Percentiles rank a stretch among this genome's conserved stretches.
These are phyloP conservation scores for Nasua narica DNA, from an alignment of 2,797 vertebrate genomes.

Conservation along the genomic window DNA sequence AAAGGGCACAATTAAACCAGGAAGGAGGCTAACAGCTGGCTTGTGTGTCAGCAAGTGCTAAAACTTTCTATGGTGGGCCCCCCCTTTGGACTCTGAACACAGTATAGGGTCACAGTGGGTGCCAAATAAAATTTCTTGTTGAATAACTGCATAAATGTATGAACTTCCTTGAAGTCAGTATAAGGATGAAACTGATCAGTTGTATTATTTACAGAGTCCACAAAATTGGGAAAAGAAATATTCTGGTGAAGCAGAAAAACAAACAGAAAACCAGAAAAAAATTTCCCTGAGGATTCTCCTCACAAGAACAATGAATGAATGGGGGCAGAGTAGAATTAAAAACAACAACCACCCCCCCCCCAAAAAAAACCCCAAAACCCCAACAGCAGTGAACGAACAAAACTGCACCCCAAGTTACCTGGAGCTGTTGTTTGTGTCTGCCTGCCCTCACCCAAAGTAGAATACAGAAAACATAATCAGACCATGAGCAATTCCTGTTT, in stretches of 20 bases:
- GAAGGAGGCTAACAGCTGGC: background rate
- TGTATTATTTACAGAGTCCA: background rate
- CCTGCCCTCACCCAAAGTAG: too few relatives aligned
- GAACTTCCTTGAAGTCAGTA: background rate
- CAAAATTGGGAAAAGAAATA: background rate
- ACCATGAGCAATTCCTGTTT: background rate
- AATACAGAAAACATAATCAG: background rate
- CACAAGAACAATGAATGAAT: background rate
- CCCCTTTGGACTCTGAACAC: background rate
- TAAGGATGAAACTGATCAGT: background rate
- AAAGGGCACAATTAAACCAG: background rate
- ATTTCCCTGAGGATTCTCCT: background rate
- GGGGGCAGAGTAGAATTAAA: background rate
- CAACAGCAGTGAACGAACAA: background rate
- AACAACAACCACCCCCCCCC: too few relatives aligned
- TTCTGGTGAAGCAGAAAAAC: background rate
- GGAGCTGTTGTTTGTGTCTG: background rate
- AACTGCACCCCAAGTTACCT: background rate
- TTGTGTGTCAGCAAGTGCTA: fast-evolving
- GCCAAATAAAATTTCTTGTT: background rate
- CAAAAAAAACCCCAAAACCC: background rate
- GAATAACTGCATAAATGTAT: background rate
- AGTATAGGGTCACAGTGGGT: background rate
- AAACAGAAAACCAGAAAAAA: background rate
- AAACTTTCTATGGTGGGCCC: background rate